A percentile compares a stretch with the other conserved stretches of the same genome.
phyloP scores from a whole-genome alignment of 2,113 vertebrate genomes.

The Galbula dea region DNA sequence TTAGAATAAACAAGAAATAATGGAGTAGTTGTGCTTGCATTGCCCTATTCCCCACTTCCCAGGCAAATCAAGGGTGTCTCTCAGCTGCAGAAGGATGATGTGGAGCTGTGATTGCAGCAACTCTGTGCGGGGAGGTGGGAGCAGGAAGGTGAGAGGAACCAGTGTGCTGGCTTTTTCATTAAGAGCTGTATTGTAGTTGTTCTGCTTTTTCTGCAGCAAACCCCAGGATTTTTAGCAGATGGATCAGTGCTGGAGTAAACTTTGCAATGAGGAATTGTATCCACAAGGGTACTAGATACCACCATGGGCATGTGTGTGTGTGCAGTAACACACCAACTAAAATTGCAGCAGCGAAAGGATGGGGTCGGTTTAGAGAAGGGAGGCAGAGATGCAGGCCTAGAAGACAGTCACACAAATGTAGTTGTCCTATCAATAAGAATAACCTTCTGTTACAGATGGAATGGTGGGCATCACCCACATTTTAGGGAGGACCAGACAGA shows the following conservation, averaged over 20 bases:
- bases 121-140: background rate
- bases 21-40: background rate
- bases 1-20: slow-evolving; percentile 47
- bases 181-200: background rate
- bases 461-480: background rate
- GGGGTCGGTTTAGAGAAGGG: background rate
- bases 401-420: rapidly evolving
- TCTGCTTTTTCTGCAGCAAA: background rate
- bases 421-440: background rate
- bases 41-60: slow-evolving; percentile 11
- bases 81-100: slow-evolving; percentile 11
- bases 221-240: background rate
- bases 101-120: background rate
- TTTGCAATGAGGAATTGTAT: background rate
- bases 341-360: background rate
- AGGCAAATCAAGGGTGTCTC: slow-evolving; percentile 17
- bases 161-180: background rate
- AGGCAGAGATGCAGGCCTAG: background rate
- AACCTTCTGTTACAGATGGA: background rate
- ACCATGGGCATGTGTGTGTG: background rate
- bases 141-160: background rate
- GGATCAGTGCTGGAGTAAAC: background rate
- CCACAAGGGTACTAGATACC: background rate
- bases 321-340: background rate
- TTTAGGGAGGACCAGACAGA: background rate